Base-by-base conservation (phyloP, 2,888 invertebrate genomes). In the Tipula lateralis region DNA sequence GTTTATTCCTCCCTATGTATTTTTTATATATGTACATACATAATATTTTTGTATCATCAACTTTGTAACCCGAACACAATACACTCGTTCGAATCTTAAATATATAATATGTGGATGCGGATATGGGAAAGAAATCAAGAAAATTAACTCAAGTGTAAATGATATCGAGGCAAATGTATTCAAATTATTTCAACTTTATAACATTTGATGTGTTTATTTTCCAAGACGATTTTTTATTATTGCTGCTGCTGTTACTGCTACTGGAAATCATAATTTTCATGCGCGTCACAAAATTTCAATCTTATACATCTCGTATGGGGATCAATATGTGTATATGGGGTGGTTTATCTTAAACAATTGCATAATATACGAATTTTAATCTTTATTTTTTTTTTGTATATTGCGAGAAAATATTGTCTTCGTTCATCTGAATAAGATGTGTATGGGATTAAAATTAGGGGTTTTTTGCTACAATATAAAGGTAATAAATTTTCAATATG, bases 141-240 rank as follows among this genome's bases (percentile, higher is more conserved):
- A 66, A 24, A 66, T 66, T 66, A 66, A 66, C 66, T 66, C 66
- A 66, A 66, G 66, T 66, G 66, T 66, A 66, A 66, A 66, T 66
- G 66, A 66, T 66, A 66, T 66, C 66, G 24, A 66, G 24, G 3
- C 7, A 24, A 66, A 24, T 66, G 66, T 66, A 66, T 66, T 66
- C 66, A 66, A 66, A 66, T 66, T 66, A 66, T 66, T 66, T 66
- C 66, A 66, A 66, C 66, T 66, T 66, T 66, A 24, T 66, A 66
- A 24, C 66, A 66, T 66, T 66, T 66, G 66, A 66, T 66, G 66
- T 66, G 66, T 66, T 66, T 66, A 66, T 66, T 66, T 66, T 66
- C 16, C 66, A 66, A 66, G 66, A 24, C 24, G 66, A 66, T 66
- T 66, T 66, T 66, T 9, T n/a, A n/a, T 19, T 66, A 24, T 66